Evolutionary conservation across 1,140 invertebrate genomes (phyloP).

Genomic region (Pygmarrhopalites habei): DNA sequence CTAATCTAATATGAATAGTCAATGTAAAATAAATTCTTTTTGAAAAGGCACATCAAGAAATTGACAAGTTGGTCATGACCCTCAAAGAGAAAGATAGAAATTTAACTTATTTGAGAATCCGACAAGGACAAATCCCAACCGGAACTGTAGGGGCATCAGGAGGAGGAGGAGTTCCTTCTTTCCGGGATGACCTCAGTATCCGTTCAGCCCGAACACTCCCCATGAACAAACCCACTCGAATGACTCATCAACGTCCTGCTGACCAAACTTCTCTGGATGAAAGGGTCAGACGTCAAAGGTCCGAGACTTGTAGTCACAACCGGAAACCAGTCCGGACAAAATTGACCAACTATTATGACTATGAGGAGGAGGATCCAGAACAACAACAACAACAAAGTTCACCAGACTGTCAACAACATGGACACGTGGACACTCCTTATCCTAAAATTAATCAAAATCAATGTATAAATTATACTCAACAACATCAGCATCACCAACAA

Average conservation of each 20-base stretch:
- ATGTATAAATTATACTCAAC: too few relatives aligned
- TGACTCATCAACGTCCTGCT: too few relatives aligned
- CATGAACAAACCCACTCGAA: not conserved
- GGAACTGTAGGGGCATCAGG: not conserved
- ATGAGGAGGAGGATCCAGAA: too few relatives aligned
- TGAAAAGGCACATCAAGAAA: slow-evolving; percentile 14
- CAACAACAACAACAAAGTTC: too few relatives aligned
- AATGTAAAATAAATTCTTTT: too few relatives aligned
- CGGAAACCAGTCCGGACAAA: not conserved
- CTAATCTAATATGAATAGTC: too few relatives aligned
- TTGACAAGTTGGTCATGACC: not conserved
- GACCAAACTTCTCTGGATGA: not conserved
- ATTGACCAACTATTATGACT: too few relatives aligned
- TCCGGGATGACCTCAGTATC: not conserved
- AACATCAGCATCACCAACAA: too few relatives aligned
- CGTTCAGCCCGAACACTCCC: not conserved
- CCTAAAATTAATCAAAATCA: too few relatives aligned
- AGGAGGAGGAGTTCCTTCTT: not conserved
- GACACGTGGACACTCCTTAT: too few relatives aligned
- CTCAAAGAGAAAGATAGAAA: slow-evolving; percentile 4
- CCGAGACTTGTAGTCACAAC: not conserved
- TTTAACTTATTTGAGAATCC: not conserved
- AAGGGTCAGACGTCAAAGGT: not conserved
- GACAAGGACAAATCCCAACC: not conserved
- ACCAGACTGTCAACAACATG: too few relatives aligned